Conservation (phyloP, 2,888 invertebrate species). For the Isoperla grammatica region DNA sequence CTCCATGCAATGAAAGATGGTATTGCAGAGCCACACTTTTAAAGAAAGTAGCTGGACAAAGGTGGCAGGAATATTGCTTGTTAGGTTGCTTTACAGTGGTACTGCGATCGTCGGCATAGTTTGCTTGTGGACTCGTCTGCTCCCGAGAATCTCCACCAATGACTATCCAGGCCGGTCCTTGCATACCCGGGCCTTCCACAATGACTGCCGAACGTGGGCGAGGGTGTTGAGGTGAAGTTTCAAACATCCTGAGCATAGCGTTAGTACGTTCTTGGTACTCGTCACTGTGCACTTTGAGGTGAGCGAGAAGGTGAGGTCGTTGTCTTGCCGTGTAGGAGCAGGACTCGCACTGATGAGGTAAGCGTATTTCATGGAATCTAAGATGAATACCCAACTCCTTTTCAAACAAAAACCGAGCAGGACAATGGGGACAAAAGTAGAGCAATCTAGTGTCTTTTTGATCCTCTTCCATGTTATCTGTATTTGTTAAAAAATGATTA, state of each 20-base stretch:
- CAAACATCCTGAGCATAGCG: constrained; percentile 59
- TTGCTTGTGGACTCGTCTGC: background rate
- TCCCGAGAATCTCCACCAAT: constrained; percentile 33
- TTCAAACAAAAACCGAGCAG: constrained; percentile 62
- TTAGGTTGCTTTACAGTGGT: constrained; percentile 18
- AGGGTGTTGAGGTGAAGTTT: constrained; percentile 56
- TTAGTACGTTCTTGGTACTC: constrained; percentile 55
- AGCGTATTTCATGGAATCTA: constrained; percentile 59
- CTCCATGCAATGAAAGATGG: constrained; percentile 62
- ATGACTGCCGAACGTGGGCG: constrained; percentile 54
- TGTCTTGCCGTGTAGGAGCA: constrained; percentile 73
- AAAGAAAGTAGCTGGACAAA: constrained; percentile 69
- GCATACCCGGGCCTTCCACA: constrained; percentile 42
- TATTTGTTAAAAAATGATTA: constrained; percentile 39
- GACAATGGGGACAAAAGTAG: constrained; percentile 75
- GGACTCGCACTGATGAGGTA: constrained; percentile 63
- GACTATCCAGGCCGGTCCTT: constrained; percentile 47
- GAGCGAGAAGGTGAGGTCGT: constrained; percentile 61
- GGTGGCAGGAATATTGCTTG: constrained; percentile 48
- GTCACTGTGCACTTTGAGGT: constrained; percentile 59
- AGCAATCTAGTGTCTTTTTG: constrained; percentile 40
- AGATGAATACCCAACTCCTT: constrained; percentile 68
- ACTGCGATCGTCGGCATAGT: background rate
- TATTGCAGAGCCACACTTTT: constrained; percentile 64
- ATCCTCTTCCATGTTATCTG: constrained; percentile 45